Evolutionary conservation across 2,113 vertebrate genomes (phyloP).

Genomic region (Taurulus bubalis): DNA sequence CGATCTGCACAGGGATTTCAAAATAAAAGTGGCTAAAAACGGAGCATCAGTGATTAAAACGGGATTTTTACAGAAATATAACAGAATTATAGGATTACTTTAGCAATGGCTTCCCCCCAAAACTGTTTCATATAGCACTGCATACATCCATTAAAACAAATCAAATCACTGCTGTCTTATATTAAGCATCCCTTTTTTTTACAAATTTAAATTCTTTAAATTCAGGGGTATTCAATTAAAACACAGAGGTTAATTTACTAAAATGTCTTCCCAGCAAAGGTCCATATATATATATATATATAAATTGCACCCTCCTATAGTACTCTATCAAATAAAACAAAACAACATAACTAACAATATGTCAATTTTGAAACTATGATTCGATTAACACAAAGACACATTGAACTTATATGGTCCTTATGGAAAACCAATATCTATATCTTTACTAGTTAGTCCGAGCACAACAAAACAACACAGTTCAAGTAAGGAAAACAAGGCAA

Average conservation of each 20-base stretch:
- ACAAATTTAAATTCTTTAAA: neutral
- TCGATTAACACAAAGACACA: neutral
- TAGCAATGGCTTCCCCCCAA: neutral
- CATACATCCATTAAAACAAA: neutral
- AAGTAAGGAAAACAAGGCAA: neutral
- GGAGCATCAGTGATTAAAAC: neutral
- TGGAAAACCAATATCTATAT: neutral
- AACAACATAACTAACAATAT: neutral
- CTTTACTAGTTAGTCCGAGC: neutral
- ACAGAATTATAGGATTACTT: neutral
- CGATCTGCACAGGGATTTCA: neutral
- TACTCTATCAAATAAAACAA: too few species aligned
- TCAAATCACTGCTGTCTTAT: neutral
- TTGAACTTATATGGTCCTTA: neutral
- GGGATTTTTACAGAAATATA: neutral
- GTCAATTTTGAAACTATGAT: neutral
- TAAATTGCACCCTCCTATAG: too few species aligned
- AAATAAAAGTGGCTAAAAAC: slow-evolving; percentile 11
- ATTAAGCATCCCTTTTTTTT: neutral
- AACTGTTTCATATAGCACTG: too few species aligned
- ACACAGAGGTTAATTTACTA: too few species aligned
- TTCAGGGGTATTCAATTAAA: too few species aligned
- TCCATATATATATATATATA: too few species aligned
- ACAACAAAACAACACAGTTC: neutral
- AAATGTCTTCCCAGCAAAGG: too few species aligned